Conservation (phyloP, 1,140 invertebrate species). For the Elysia chlorotica region DNA sequence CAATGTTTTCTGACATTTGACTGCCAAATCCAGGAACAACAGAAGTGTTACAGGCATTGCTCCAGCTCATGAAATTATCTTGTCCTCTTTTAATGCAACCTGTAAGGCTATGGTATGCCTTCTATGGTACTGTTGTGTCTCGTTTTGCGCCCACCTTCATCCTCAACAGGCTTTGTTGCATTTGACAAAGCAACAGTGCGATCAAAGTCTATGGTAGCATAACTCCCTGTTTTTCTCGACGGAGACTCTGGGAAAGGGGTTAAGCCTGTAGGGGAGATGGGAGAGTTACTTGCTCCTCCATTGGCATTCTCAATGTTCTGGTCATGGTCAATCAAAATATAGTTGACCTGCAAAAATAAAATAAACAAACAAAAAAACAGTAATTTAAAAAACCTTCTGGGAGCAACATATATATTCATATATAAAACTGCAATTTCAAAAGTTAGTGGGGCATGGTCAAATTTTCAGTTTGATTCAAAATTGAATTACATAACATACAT, state of each 20-base stretch:
- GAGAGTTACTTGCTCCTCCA: conserved; percentile 44
- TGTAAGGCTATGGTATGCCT: conserved; percentile 31
- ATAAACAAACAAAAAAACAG: too few relatives aligned
- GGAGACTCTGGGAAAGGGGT: conserved; percentile 45
- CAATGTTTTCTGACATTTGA: too few relatives aligned
- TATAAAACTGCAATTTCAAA: too few relatives aligned
- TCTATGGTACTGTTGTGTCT: conserved; percentile 62
- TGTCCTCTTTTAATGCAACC: too few relatives aligned
- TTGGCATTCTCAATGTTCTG: conserved; percentile 61
- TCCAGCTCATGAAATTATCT: too few relatives aligned
- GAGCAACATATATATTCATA: too few relatives aligned
- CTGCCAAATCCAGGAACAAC: too few relatives aligned
- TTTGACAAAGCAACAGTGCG: conserved; percentile 81
- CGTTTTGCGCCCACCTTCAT: conserved; percentile 60
- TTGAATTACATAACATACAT: too few relatives aligned
- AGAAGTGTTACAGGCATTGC: too few relatives aligned
- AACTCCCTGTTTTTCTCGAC: conserved; percentile 70
- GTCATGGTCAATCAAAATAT: conserved; percentile 78
- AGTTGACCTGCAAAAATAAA: conserved; percentile 68
- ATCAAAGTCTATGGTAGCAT: conserved; percentile 92
- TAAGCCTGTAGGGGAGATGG: conserved; percentile 66
- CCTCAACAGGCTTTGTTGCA: conserved; percentile 49
- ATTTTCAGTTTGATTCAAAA: too few relatives aligned
- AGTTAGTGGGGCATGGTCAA: too few relatives aligned
- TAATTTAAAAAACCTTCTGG: too few relatives aligned